Base-by-base conservation (phyloP, 2,113 vertebrate species). In the Nothobranchius kuhntae region DNA sequence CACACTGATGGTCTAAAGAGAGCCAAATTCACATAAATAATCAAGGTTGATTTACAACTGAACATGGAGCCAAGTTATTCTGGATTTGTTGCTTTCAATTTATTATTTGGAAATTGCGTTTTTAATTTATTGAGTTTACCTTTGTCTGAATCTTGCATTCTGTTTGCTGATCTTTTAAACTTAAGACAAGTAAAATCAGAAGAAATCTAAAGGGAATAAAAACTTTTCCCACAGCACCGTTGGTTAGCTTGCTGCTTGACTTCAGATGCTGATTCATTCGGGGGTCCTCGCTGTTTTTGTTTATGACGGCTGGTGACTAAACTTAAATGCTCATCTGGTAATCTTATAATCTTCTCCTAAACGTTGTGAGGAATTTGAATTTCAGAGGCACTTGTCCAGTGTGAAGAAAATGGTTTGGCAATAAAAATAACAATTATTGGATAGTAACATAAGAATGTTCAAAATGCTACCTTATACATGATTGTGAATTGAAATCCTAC, bases 361-460 rank as follows among this genome's bases (percentile, higher is more conserved):
- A 68, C 66, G 70, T 15, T 65, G 13, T 73, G 69, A 83, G 68
- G 1, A 77, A 74, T 75, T 79, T 77, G 65, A 60, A 70, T 81
- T 89, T 88, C 72, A 72, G 60, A 90, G 90, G 90, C 90, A 91
- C 90, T 89, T 91, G 56, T 89, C 85, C 80, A 73, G 75, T 79
- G 61, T 84, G 67, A 77, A 65, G 62, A 62, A 60, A 62, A 81
- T 58, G 73, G 71, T 73, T 81, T 82, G 73, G 68, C 65, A 74
- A 71, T 64, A 51, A 30, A 68, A 75, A 71, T 64, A 51, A 30
- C 68, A 75, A 53, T 62, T 74, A 68, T 78, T 71, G 44, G 3
- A 65, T 53, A 64, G 56, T 75, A 68, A 54, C 72, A 54, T 61
- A 66, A 55, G 46, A 70, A 66, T 72, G 69, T 51, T 24, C 53